Evolutionary conservation across 2,888 invertebrate species (phyloP), one percentile per base, ranked within the genome.

Genomic region (Apamea anceps): DNA sequence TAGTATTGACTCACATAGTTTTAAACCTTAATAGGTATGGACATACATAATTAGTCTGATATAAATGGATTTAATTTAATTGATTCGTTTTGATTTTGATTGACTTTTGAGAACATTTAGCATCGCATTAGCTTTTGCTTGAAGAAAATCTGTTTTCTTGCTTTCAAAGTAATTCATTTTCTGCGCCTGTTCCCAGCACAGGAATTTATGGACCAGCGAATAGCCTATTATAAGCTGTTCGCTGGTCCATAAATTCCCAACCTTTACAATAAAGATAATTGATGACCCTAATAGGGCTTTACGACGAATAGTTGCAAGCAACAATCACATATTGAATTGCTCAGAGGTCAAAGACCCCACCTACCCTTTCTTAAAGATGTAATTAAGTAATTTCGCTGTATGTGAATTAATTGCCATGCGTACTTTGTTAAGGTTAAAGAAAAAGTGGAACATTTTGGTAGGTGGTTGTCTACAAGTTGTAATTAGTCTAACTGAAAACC

Each of bases 211-310:
- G 81, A 73, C 42, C 66, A 67, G n/a, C 15, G 28, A 60, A 60
- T n/a, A 18, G 66, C 81, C 81, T 74, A 42, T n/a, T n/a, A n/a
- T n/a, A n/a, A n/a, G n/a, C n/a, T n/a, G n/a, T n/a, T n/a, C n/a
- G n/a, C n/a, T n/a, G n/a, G n/a, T n/a, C n/a, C n/a, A n/a, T n/a
- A n/a, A n/a, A n/a, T n/a, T n/a, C n/a, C n/a, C n/a, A n/a, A n/a
- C n/a, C n/a, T n/a, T n/a, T n/a, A n/a, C n/a, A n/a, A n/a, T 81
- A 60, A 74, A 74, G 42, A 51, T 32, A 67, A 81, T 80, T n/a
- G 66, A 81, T 80, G 66, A 21, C 8, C 1, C 15, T 32, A 81
- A 73, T 74, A 60, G 42, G 21, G n/a, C 15, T 37, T 32, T 32
- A 75, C 82, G 76, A 82, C 54, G 10, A 63, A 80, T 37, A 68